phyloP scores from a whole-genome alignment of 2,113 vertebrate species.

The Bolborhynchus lineola region DNA sequence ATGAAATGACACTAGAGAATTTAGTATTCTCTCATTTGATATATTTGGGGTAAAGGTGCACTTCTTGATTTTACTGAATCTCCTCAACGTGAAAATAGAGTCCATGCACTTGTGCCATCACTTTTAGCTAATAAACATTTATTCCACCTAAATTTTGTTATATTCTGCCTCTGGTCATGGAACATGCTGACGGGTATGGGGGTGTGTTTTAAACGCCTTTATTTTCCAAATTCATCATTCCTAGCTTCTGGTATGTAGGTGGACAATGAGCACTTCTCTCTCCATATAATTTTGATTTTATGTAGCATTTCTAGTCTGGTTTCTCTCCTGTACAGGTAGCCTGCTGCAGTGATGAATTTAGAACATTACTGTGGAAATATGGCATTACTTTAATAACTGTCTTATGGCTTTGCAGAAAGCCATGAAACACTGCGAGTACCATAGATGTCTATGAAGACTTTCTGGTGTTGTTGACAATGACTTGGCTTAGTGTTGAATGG shows the following conservation, averaged over 20 bases:
- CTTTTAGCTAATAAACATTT: not conserved
- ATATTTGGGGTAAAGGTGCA: not conserved
- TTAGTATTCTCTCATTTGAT: not conserved
- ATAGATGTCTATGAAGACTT: not conserved
- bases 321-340: not conserved
- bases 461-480: not conserved
- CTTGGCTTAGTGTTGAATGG: not conserved
- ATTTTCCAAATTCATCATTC: not conserved
- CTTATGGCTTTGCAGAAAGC: not conserved
- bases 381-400: too few species aligned
- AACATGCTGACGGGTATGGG: not conserved
- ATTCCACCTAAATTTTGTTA: not conserved
- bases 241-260: fast-evolving
- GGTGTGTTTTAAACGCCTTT: not conserved
- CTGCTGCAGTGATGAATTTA: not conserved
- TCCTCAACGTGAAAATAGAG: not conserved
- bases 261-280: not conserved
- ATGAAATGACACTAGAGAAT: not conserved
- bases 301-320: not conserved
- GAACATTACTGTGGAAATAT: not conserved
- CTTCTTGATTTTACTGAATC: not conserved
- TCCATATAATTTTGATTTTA: not conserved
- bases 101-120: fast-evolving
- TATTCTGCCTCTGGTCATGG: not conserved
- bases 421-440: not conserved